Evolutionary conservation across 2,113 vertebrate genomes (phyloP), one percentile per base, ranked within the genome.

Genomic region (Aptenodytes patagonicus): DNA sequence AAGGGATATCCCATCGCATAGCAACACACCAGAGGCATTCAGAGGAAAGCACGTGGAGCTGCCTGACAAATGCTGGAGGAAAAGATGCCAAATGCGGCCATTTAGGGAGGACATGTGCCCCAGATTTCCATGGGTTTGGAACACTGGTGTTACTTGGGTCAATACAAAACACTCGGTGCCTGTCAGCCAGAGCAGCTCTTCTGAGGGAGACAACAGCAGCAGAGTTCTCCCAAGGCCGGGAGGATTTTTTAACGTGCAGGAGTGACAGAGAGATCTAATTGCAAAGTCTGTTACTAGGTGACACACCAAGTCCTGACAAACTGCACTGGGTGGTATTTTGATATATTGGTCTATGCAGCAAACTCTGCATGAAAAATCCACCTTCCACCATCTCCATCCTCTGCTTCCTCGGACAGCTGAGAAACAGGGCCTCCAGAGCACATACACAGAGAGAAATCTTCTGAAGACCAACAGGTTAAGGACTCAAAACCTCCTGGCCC

Each of bases 251-350:
- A 83, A 51, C 0, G 0, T 70, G 75, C 68, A 95, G 64, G 40
- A 95, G 52, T 10, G 6, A 82, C 34, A 83, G 62, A 93, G 76
- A 93, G 21, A 88, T 86, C 66, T 89, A 93, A 89, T 88, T 93
- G 86, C 82, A 60, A 95, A 95, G 62, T 46, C 93, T 95, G 91
- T 95, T 96, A 97, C 96, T 95, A 95, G 89, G 91, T 97, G 93
- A 97, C 91, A 95, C 44, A 90, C 49, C 52, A 64, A 95, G 81
- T 83, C 77, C 87, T 87, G 73, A 91, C 91, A 95, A 94, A 87
- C 77, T 57, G 16, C 52, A 87, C 71, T 83, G 87, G n/a, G 28
- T 93, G 81, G 38, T 76, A 76, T 89, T 97, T 94, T 85, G 89
- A 82, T 79, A 42, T 47, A 72, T 65, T 72, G 36, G 61, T 89